These are phyloP conservation scores for Mormyrus lacerda DNA, from an alignment of 2,113 vertebrate species.

Conservation along the genomic window DNA sequence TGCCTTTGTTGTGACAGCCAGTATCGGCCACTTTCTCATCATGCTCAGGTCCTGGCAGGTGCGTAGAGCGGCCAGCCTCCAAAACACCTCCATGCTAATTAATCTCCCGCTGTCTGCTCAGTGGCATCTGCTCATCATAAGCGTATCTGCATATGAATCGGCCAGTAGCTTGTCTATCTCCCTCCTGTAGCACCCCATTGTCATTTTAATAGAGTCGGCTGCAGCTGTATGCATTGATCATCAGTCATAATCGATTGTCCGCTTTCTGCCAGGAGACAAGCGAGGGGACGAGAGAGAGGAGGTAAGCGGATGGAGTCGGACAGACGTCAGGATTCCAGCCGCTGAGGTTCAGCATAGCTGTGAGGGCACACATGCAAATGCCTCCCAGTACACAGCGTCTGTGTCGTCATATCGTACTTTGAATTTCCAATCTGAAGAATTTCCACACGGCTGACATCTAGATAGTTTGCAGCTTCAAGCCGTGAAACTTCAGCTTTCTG, in stretches of 20 bases:
- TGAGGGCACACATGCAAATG: background rate
- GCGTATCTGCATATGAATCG: constrained; percentile 61
- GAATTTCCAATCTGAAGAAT: background rate
- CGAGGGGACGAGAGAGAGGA: constrained; percentile 24
- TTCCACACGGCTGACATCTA: background rate
- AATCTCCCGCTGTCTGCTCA: constrained; percentile 47
- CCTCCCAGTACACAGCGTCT: background rate
- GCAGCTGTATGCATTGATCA: constrained; percentile 62
- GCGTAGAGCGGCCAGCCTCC: background rate
- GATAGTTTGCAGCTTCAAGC: background rate
- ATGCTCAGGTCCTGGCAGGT: background rate
- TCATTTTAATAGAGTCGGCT: constrained; percentile 60
- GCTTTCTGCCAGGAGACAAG: constrained; percentile 56
- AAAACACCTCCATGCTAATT: background rate
- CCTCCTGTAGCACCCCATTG: constrained; percentile 39
- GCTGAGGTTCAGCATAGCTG: constrained; percentile 21
- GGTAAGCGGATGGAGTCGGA: constrained; percentile 12
- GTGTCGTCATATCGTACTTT: background rate
- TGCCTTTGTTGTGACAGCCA: background rate
- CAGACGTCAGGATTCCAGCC: constrained; percentile 6
- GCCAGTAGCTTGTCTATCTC: constrained; percentile 51
- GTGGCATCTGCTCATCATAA: constrained; percentile 67
- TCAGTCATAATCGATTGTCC: constrained; percentile 71
- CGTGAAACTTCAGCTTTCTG: background rate
- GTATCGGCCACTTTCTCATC: background rate